Evolutionary conservation across 2,797 vertebrate species (phyloP), one percentile per base, ranked within the genome.

Genomic region (Ceryle rudis): DNA sequence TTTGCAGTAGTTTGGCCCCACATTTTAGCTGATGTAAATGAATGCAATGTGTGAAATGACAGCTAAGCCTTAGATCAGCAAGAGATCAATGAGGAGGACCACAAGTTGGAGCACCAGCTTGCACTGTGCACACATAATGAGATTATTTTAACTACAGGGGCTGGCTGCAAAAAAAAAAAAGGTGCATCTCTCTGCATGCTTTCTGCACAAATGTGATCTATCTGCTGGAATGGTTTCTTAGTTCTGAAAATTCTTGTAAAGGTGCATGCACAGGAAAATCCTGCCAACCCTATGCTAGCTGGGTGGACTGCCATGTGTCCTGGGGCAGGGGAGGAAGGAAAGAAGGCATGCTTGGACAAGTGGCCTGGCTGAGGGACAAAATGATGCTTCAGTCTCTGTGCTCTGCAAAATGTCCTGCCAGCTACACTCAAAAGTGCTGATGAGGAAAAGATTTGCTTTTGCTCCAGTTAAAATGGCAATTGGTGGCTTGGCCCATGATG

Each of bases 301-400:
- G 89, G 52, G 66, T 88, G 47, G 60, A 42, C 57, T 94, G 94
- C 92, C 87, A 95, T 92, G 93, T 51, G 65, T 86, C 67, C 94
- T 95, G 95, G 85, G 90, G 86, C 78, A 89, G 51, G 52, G 80
- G 58, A 96, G 95, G 89, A 96, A 88, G 94, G 81, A 95, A 96
- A 89, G 73, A 96, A 79, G 65, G 71, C 47, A 51, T 1, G 19
- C 85, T 89, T 94, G 93, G 81, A 89, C 84, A 90, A 79, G 88
- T 11, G 25, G 81, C 55, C 91, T 93, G 90, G 94, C 93, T 82
- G 51, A 81, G 86, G 41, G 66, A 95, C 81, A 93, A 62, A 66
- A 84, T 18, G 28, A 51, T 15, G 46, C 75, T 94, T 95, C 35
- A 55, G 64, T 85, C 79, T 86, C 77, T 80, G 86, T 26, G n/a